Evolutionary conservation across 2,113 vertebrate species (phyloP).

Genomic region (Origma solitaria): DNA sequence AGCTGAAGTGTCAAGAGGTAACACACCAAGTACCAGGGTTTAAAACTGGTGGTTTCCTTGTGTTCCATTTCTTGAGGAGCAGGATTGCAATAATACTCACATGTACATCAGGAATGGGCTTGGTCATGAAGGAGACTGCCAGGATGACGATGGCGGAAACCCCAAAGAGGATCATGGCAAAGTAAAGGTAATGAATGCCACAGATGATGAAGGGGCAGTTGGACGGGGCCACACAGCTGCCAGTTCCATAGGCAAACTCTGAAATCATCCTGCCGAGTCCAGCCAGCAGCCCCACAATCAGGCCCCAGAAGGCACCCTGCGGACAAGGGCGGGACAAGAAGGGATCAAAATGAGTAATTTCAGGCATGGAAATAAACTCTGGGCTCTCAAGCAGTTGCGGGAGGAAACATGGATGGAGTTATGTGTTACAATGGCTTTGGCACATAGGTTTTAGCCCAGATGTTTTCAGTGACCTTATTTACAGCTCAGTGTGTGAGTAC

Average conservation of each 20-base stretch:
- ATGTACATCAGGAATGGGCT: slow-evolving; percentile 90
- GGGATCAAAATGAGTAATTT: background rate
- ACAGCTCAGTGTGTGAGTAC: background rate
- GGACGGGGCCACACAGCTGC: slow-evolving; percentile 83
- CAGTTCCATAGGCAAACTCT: slow-evolving; percentile 87
- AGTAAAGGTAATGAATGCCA: slow-evolving; percentile 94
- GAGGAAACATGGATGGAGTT: background rate
- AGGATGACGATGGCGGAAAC: slow-evolving; percentile 70
- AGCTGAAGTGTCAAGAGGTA: background rate
- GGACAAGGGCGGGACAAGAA: background rate
- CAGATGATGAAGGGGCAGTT: slow-evolving; percentile 90
- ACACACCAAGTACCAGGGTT: background rate
- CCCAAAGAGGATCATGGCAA: slow-evolving; percentile 86
- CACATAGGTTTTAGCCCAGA: background rate
- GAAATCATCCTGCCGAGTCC: slow-evolving; percentile 86
- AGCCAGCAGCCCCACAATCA: slow-evolving; percentile 77
- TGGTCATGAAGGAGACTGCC: slow-evolving; percentile 84
- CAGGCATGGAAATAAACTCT: background rate
- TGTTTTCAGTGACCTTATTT: background rate
- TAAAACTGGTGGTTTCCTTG: background rate
- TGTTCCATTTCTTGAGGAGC: background rate
- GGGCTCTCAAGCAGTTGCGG: background rate
- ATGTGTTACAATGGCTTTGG: background rate
- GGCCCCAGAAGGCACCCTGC: slow-evolving; percentile 92
- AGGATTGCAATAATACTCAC: slow-evolving; percentile 69